Base-by-base conservation (phyloP, 2,888 invertebrate genomes). In the Eristalis intricaria region DNA sequence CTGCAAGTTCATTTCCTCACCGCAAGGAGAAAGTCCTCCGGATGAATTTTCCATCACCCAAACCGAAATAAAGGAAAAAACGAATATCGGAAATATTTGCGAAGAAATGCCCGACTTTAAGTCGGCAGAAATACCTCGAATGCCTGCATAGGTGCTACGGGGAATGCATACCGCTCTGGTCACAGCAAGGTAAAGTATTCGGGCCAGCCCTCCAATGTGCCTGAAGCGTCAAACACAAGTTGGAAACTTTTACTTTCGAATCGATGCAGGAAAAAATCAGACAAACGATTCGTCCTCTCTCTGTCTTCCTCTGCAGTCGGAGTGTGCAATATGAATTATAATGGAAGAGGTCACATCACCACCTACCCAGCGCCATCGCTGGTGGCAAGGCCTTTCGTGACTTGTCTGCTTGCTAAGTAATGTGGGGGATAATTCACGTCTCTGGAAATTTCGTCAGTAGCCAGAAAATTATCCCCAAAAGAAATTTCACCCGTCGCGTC, bases 321-420 rank as follows among this genome's bases (percentile, higher is more conserved):
- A 4, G 13, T 15, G 26, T 60, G 26, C 26, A 60, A 15, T 15
- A 29, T 23, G 60, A 11, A 60, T 13, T 13, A 13, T 7, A 15
- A 26, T 26, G 10, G 15, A 15, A 26, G 26, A 60, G 26, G 26
- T 26, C 13, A 50, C 1, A 50, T 50, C 50, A 19, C 8, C 50
- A 19, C 50, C 50, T 23, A 26, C n/a, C 60, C 69, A 23, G 43
- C 13, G 15, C 15, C 26, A 26, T 1, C 26, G 10, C 0, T 5
- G 29, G 29, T 35, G 13, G n/a, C 22, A 35, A 40, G 60, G 40
- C 29, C 75, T 76, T 75, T 19, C 84, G 81, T 84, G 80, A 84
- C 84, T 76, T 84, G 81, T 81, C 84, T 66, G 61, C 61, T 66
- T 71, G 10, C 29, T 61, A 66, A 56, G 76, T 66, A 68, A 71